These are phyloP conservation scores for Eupsittula cactorum DNA, from an alignment of 2,113 vertebrate genomes.

Conservation along the genomic window DNA sequence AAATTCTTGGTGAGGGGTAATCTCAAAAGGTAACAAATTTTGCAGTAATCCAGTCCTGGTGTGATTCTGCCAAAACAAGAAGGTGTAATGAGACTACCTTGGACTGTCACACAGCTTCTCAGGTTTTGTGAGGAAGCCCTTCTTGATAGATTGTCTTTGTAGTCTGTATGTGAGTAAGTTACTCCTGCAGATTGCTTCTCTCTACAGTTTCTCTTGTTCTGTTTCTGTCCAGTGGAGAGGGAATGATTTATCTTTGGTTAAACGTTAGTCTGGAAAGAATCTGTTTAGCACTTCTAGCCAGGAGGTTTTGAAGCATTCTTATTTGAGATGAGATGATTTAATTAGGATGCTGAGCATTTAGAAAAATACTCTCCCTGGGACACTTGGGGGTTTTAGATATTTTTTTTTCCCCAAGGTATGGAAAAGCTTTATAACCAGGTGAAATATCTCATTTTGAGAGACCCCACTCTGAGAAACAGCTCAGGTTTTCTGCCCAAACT, in stretches of 20 bases:
- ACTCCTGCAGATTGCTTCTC: background rate
- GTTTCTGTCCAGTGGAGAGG: constrained; percentile 1
- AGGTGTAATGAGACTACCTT: background rate
- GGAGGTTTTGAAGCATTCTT: constrained; percentile 33
- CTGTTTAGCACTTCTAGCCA: constrained; percentile 49
- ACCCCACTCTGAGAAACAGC: background rate
- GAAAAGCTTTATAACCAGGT: background rate
- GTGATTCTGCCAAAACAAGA: constrained; percentile 32
- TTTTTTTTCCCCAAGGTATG: background rate
- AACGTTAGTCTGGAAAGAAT: constrained; percentile 44
- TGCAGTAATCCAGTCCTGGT: background rate
- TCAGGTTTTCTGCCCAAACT: background rate
- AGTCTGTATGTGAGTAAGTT: background rate
- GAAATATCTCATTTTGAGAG: background rate
- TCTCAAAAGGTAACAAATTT: constrained; percentile 52
- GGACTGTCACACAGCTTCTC: background rate
- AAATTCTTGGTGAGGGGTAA: constrained; percentile 13
- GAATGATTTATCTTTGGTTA: constrained; percentile 36
- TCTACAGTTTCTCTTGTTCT: constrained; percentile 20
- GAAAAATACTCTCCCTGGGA: constrained; percentile 36
- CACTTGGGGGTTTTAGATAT: background rate
- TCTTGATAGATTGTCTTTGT: constrained; percentile 30
- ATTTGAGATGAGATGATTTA: constrained; percentile 49
- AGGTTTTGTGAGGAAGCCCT: constrained; percentile 26
- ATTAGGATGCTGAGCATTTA: constrained; percentile 43